A percentile compares a stretch with the other conserved stretches of the same genome.
These are phyloP conservation scores for Xylocampa areola DNA, from an alignment of 2,888 invertebrate species.

Conservation along the genomic window DNA sequence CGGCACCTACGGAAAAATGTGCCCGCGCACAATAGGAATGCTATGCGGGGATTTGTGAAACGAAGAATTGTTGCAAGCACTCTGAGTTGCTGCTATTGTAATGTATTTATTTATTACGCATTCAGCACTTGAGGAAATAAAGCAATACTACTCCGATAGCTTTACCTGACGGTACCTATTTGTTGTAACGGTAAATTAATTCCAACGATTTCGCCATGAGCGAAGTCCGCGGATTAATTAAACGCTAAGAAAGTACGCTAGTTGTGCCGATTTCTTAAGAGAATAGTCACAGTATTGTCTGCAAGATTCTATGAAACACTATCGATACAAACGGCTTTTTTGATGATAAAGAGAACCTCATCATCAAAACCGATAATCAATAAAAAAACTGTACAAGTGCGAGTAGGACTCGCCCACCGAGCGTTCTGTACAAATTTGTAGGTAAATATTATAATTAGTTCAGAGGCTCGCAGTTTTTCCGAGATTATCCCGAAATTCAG, in stretches of 20 bases:
- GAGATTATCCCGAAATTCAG: no score
- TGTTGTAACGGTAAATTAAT: constrained; percentile 20
- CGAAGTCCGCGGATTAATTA: constrained; percentile 28
- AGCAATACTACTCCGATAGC: constrained; percentile 32
- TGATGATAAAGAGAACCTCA: no score
- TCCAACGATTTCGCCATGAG: constrained; percentile 12
- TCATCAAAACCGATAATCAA: no score
- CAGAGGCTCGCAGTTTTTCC: no score
- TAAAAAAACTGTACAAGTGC: no score
- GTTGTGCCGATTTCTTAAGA: background rate
- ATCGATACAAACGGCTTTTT: background rate
- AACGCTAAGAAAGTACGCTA: background rate
- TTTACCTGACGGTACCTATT: constrained; percentile 5
- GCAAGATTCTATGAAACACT: background rate
- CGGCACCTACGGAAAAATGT: constrained; percentile 75
- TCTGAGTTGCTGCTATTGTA: constrained; percentile 58
- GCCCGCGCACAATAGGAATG: constrained; percentile 67
- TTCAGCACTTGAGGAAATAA: constrained; percentile 50
- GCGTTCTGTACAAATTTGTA: no score
- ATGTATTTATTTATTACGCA: constrained; percentile 66
- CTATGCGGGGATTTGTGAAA: constrained; percentile 66
- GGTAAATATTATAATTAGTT: no score
- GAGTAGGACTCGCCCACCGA: no score
- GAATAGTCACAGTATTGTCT: background rate
- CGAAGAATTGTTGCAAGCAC: constrained; percentile 67